Evolutionary conservation across 30 jellyfish, hydroid and myxozoan species (phyloP), one percentile per base, ranked within the genome.

Genomic region (Calvadosia cruxmelitensis): DNA sequence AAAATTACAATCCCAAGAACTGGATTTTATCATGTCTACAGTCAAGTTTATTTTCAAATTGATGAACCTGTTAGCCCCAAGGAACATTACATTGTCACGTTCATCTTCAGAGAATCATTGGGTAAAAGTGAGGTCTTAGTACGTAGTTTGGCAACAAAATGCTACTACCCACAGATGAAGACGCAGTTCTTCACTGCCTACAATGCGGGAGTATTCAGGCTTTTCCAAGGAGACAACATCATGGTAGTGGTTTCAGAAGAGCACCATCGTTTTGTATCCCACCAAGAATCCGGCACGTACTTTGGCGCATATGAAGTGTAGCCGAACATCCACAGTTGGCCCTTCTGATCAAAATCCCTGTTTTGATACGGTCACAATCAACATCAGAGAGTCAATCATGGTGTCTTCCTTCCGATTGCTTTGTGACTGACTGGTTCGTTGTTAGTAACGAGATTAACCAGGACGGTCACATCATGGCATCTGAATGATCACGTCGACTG

Each of bases 41-140:
- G 82, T 33, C 86, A 75, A 29, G 83, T 75, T 7, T 75, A 31
- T 66, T 75, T 75, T 52, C 84, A 75, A 75, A 75, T 83, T 7
- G 86, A 75, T 34, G 67, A 53, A 26, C 50, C 33, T 13, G 76
- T n/a, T n/a, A n/a, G n/a, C n/a, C 57, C 57, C 15, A 42, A 42
- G 20, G 57, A 42, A 5, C 10, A 42, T 42, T 42, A 5, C 10
- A 42, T 42, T 10, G 57, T 42, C 20, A 42, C 15, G 10, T 42
- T 42, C 57, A 42, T 42, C 10, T 42, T 5, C 57, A 10, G 57
- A 5, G 20, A 5, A 42, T 42, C 57, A 3, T 13, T 3, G 12
- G 50, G 52, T 23, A 67, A 50, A 29, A 65, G 31, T 12, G 67
- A 1, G 31, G 52, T 75, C 53, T 27, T 65, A 23, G 67, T 67